Percentiles rank a stretch among this genome's conserved stretches.
Conservation (phyloP, 2,888 invertebrate species). For the Neria commutata region DNA sequence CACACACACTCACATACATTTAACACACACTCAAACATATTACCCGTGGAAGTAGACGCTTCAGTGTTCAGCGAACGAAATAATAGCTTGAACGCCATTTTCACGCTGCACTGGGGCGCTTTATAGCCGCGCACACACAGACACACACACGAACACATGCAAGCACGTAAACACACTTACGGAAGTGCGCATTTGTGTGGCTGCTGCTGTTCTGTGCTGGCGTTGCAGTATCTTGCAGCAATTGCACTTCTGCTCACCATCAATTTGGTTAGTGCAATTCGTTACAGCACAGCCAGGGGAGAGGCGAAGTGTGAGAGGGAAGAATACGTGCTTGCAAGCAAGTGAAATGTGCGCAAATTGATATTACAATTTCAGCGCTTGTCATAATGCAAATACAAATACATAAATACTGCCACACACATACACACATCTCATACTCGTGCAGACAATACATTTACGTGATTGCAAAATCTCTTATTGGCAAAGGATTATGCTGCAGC, state of each 20-base stretch:
- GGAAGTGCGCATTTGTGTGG: neutral
- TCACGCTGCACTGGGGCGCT: neutral
- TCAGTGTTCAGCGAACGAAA: neutral
- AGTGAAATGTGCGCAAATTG: slow-evolving; percentile 45
- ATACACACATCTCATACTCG: neutral
- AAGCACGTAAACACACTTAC: neutral
- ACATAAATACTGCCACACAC: neutral
- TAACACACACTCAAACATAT: neutral
- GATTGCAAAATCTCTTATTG: too few species aligned
- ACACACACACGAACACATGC: neutral
- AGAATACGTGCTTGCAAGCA: too few species aligned
- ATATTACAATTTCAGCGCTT: slow-evolving; percentile 45
- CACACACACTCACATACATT: neutral
- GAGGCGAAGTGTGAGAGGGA: neutral
- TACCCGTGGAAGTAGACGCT: neutral
- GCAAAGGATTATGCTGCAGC: too few species aligned
- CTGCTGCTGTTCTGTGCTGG: neutral
- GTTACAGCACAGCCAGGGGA: neutral
- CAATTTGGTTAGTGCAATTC: neutral
- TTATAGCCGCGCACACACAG: neutral
- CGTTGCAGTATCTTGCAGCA: neutral
- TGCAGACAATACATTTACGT: too few species aligned
- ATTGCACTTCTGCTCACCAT: neutral
- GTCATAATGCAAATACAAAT: neutral
- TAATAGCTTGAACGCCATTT: neutral